Evolutionary conservation across 2,113 vertebrate genomes (phyloP), one percentile per base, ranked within the genome.

Genomic region (Dipodomys merriami): DNA sequence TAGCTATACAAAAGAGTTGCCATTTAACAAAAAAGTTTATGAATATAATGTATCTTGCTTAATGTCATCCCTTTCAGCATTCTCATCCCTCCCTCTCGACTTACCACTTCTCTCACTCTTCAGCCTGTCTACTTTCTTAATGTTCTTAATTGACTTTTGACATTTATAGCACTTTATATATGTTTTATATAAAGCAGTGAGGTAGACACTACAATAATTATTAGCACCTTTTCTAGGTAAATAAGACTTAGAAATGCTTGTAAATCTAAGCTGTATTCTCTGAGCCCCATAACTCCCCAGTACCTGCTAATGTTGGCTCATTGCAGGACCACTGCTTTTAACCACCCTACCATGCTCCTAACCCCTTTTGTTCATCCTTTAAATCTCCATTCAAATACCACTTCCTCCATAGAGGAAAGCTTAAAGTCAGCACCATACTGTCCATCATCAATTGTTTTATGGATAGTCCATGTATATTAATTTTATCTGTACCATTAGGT

Each of bases 401-500:
- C 77, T 91, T 95, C 93, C 90, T 95, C 90, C 73, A 83, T 95
- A 95, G 95, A 94, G 18, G 46, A 90, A 65, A 87, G 90, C 29
- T 95, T 91, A 81, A 86, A 81, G 84, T 95, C 68, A 69, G 62
- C 2, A 46, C 9, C 44, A 18, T 9, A 30, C 29, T 69, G 27
- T 46, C 73, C 8, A 72, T 35, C 15, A 44, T 85, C 71, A 33
- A 7, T 44, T 10, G 0, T 65, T 89, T 30, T 64, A 7, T 16
- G 1, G n/a, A 7, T 49, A 71, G n/a, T 83, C 88, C 35, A 64
- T 15, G 30, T 33, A 13, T 81, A 49, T 73, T 83, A 53, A 78
- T 80, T 73, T 93, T 62, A 53, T 67, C 7, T 86, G 5, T 78
- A 35, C 22, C 13, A 11, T 57, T 86, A 85, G 69, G 64, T 6